These are phyloP conservation scores for Balearica regulorum DNA, from an alignment of 2,797 vertebrate genomes.

Conservation along the genomic window DNA sequence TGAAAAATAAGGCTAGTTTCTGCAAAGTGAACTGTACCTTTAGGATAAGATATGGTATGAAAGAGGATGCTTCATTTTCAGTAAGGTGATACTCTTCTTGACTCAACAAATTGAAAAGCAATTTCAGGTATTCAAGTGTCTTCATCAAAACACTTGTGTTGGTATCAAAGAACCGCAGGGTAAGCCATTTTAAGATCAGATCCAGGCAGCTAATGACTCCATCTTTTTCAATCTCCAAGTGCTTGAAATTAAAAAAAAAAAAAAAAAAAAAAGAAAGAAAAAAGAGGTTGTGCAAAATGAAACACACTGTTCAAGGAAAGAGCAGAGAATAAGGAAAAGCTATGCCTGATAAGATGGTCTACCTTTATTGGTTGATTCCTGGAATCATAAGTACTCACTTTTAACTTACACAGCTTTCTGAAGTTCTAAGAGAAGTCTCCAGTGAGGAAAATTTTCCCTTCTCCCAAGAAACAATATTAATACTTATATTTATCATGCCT, in stretches of 20 bases:
- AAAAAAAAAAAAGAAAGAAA: background rate
- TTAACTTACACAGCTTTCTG: background rate
- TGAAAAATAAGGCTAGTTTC: background rate
- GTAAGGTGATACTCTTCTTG: constrained; percentile 91
- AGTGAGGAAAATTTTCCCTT: background rate
- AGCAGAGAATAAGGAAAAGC: background rate
- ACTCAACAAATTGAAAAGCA: constrained; percentile 88
- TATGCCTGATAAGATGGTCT: background rate
- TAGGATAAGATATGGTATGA: constrained; percentile 92
- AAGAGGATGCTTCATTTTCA: constrained; percentile 93
- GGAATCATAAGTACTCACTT: background rate
- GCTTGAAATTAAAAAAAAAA: constrained; percentile 72
- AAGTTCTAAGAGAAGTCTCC: background rate
- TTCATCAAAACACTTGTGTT: constrained; percentile 98
- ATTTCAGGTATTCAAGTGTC: constrained; percentile 92
- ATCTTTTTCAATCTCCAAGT: constrained; percentile 90
- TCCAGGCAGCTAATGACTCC: constrained; percentile 92
- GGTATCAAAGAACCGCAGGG: constrained; percentile 95
- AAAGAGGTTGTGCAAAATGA: background rate
- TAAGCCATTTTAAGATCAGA: constrained; percentile 96
- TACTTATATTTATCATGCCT: background rate
- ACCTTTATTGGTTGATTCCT: background rate
- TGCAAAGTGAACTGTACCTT: constrained; percentile 78
- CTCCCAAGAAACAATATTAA: background rate
- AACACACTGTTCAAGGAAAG: background rate